These are phyloP conservation scores for Tipula vernalis DNA, from an alignment of 2,888 invertebrate genomes.

Conservation along the genomic window DNA sequence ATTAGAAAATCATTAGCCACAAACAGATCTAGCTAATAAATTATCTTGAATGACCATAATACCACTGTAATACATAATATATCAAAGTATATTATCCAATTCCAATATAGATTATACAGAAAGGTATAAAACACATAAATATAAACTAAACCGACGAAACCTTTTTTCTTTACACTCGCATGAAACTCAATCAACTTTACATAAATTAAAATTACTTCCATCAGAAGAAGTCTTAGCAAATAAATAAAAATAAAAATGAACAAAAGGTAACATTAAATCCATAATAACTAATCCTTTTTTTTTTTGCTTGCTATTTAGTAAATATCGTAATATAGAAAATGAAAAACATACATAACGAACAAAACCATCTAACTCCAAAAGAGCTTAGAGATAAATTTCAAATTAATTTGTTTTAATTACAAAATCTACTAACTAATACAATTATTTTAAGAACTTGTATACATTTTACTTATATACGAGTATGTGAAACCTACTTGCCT, in stretches of 20 bases:
- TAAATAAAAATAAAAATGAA: neutral
- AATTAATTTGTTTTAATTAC: neutral
- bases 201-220: neutral
- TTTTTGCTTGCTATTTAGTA: neutral
- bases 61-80: neutral
- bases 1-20: neutral
- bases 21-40: neutral
- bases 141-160: neutral
- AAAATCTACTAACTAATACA: slow-evolving; percentile 4
- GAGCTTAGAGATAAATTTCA: neutral
- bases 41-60: neutral
- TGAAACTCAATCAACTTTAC: neutral
- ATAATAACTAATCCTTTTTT: neutral
- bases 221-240: neutral
- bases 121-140: neutral
- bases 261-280: slow-evolving; percentile 4
- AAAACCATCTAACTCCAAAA: slow-evolving; percentile 4
- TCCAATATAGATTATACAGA: neutral
- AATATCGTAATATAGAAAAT: neutral
- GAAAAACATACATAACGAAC: neutral
- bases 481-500: neutral
- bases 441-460: neutral
- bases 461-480: neutral
- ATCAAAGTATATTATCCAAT: neutral
- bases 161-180: neutral